Evolutionary conservation across 2,113 vertebrate genomes (phyloP), one percentile per base, ranked within the genome.

Genomic region (Ifrita kowaldi): DNA sequence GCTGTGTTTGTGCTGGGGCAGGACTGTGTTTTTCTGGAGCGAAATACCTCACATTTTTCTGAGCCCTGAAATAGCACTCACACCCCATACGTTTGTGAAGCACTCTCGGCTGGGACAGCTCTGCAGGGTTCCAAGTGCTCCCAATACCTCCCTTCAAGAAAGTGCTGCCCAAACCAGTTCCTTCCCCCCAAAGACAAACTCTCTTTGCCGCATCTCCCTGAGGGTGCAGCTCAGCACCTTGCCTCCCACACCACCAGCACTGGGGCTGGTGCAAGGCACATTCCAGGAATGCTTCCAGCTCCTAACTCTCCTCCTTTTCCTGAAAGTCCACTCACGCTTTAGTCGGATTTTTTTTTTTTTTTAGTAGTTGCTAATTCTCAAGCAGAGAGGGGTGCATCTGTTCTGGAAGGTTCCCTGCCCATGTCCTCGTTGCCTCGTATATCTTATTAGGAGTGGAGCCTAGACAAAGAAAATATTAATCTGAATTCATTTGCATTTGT

Each of bases 221-320:
- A 41, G 24, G 47, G 3, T 63, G 44, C 60, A 19, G 69, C 49
- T 78, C 73, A 44, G 81, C 73, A 39, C 41, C 39, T 65, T 32
- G 33, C 3, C 15, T 24, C n/a, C 30, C 4, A 2, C 3, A 1
- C 3, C 7, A 1, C 6, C 9, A 2, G 60, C 6, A 3, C 65
- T 50, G 41, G 39, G 59, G 35, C 39, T 76, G 73, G 32, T 69
- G 77, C 32, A 62, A 74, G 42, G 42, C 18, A 4, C 73, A 26
- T 91, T 89, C 64, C 73, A 77, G 78, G 37, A 81, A 81, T 16
- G 57, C 28, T 57, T 41, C 59, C 47, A 68, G 30, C 10, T 46
- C 69, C 23, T 53, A 13, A 35, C 26, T 63, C 39, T 23, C 33
- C 32, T 53, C 42, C 69, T 68, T 57, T 39, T 42, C 55, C 63